A percentile compares a stretch with the other conserved stretches of the same genome.
These are phyloP conservation scores for Bugula neritina DNA, from an alignment of 2,888 invertebrate genomes.

Conservation along the genomic window DNA sequence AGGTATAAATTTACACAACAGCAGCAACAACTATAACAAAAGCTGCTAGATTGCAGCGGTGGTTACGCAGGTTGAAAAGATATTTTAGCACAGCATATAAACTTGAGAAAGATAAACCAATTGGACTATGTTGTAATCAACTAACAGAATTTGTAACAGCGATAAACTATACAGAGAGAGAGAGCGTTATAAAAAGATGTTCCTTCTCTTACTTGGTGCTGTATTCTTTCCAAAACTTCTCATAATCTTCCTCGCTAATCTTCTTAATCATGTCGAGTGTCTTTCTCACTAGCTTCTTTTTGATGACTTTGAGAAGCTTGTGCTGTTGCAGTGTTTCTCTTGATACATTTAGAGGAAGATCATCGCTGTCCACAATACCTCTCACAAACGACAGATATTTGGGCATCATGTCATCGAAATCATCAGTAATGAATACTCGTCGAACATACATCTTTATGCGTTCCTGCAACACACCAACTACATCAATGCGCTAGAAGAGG, in stretches of 20 bases:
- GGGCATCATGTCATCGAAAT: conserved; percentile 99
- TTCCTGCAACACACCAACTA: conserved; percentile 83
- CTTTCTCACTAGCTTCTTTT: conserved; percentile 96
- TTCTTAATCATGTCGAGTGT: conserved; percentile 97
- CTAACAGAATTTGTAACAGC: too few species aligned
- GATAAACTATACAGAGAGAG: too few species aligned
- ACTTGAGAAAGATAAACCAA: too few species aligned
- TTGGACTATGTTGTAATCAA: too few species aligned
- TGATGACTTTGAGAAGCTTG: conserved; percentile 96
- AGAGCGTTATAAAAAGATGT: too few species aligned
- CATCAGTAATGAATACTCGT: conserved; percentile 97
- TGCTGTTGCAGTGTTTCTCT: conserved; percentile 97
- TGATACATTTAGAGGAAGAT: conserved; percentile 93
- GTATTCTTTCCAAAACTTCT: conserved; percentile 97
- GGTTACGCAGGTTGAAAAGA: too few species aligned
- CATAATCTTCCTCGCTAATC: conserved; percentile 78
- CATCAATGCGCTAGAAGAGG: conserved; percentile 93
- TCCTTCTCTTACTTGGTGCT: conserved; percentile 97
- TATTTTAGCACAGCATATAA: too few species aligned
- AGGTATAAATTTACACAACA: too few species aligned
- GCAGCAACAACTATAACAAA: too few species aligned
- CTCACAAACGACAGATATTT: conserved; percentile 90
- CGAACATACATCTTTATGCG: conserved; percentile 95
- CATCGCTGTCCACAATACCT: conserved; percentile 97
- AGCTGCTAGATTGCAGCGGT: too few species aligned